Conservation (phyloP, 2,113 vertebrate species). For the Rhinogobius similis region DNA sequence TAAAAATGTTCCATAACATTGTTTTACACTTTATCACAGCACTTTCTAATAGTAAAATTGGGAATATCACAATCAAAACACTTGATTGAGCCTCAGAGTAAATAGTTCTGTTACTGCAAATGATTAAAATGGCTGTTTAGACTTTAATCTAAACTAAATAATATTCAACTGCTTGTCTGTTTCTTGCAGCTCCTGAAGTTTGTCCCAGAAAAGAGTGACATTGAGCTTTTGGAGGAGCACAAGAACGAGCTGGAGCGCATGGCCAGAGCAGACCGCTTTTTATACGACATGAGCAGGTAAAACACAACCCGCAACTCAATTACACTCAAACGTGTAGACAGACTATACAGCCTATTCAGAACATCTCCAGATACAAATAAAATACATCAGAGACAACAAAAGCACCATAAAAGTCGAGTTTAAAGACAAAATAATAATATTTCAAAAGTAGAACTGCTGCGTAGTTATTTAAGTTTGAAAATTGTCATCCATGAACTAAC, state of each 20-base stretch:
- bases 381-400: too few species aligned
- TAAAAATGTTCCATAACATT: too few species aligned
- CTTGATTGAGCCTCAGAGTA: background rate
- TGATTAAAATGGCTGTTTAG: background rate
- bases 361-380: background rate
- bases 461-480: too few species aligned
- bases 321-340: background rate
- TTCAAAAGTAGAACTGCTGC: background rate
- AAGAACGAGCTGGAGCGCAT: slow-evolving; percentile 64
- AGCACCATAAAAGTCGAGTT: too few species aligned
- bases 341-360: background rate
- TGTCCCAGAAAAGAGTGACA: slow-evolving; percentile 62
- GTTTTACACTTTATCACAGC: too few species aligned
- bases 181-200: slow-evolving; percentile 60
- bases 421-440: too few species aligned
- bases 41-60: background rate
- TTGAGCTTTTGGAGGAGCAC: slow-evolving; percentile 63
- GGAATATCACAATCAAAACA: background rate
- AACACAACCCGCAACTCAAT: too few species aligned
- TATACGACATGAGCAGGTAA: slow-evolving; percentile 69
- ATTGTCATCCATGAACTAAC: too few species aligned
- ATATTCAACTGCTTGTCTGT: too few species aligned
- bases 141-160: too few species aligned
- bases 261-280: slow-evolving; percentile 62
- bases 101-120: background rate